phyloP scores from a whole-genome alignment of 2,113 vertebrate genomes.

The Osmerus mordax region DNA sequence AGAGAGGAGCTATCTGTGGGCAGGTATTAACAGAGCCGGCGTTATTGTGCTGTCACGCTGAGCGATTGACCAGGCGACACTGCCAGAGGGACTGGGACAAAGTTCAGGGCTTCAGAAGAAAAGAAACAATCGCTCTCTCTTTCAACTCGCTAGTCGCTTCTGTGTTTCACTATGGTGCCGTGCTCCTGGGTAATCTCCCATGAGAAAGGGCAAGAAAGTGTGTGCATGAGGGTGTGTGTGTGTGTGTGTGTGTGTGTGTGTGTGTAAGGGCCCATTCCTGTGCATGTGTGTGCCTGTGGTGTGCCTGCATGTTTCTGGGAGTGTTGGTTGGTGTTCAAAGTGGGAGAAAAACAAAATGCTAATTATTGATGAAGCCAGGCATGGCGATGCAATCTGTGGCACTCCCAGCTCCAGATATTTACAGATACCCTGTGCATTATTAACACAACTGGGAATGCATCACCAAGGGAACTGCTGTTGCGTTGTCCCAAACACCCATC shows the following conservation, averaged over 20 bases:
- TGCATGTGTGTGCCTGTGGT: no score
- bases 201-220: neutral
- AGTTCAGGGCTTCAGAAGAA: neutral
- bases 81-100: neutral
- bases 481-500: no score
- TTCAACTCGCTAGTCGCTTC: no score
- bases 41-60: slow-evolving; percentile 58
- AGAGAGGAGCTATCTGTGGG: slow-evolving; percentile 22
- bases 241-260: no score
- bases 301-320: no score
- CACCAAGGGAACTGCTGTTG: neutral
- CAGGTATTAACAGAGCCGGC: slow-evolving; percentile 38
- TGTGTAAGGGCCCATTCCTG: no score
- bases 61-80: slow-evolving; percentile 36
- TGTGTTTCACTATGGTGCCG: no score
- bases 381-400: slow-evolving; percentile 52
- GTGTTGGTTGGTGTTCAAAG: slow-evolving; percentile 4
- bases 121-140: neutral
- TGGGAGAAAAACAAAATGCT: slow-evolving; percentile 47
- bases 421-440: slow-evolving; percentile 42
- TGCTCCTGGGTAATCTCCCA: no score
- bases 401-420: slow-evolving; percentile 50
- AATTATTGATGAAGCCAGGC: slow-evolving; percentile 61
- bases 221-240: no score
- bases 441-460: slow-evolving; percentile 43